phyloP scores from a whole-genome alignment of 2,113 vertebrate species.

The Odobenus rosmarus region DNA sequence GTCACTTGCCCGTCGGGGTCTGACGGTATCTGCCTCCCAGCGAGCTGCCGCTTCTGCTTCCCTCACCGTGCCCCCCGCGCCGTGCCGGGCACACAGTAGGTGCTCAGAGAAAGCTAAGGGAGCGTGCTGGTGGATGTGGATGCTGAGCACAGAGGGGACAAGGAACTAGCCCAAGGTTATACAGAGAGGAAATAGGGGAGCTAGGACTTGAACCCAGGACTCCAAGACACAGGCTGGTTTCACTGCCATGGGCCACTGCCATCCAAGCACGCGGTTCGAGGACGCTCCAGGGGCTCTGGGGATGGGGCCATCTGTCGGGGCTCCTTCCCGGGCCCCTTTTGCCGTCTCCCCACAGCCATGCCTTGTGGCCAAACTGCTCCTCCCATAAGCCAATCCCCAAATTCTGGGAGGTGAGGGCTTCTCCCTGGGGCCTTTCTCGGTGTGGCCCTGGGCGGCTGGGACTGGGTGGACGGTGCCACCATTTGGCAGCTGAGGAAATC shows the following conservation, averaged over 20 bases:
- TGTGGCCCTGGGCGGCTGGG: background rate
- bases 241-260: background rate
- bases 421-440: background rate
- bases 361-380: background rate
- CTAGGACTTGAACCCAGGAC: background rate
- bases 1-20: too few relatives aligned
- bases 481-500: background rate
- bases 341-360: background rate
- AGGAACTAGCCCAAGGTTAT: background rate
- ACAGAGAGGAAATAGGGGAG: background rate
- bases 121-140: background rate
- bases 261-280: background rate
- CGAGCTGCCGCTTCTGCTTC: background rate
- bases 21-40: background rate
- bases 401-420: background rate
- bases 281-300: background rate
- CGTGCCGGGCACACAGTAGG: fast-evolving
- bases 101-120: background rate
- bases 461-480: background rate
- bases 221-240: background rate
- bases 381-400: background rate
- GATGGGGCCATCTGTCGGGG: fast-evolving
- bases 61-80: fast-evolving
- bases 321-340: background rate
- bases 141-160: background rate